Conservation (phyloP, 2,113 vertebrate species). For the Riparia riparia region DNA sequence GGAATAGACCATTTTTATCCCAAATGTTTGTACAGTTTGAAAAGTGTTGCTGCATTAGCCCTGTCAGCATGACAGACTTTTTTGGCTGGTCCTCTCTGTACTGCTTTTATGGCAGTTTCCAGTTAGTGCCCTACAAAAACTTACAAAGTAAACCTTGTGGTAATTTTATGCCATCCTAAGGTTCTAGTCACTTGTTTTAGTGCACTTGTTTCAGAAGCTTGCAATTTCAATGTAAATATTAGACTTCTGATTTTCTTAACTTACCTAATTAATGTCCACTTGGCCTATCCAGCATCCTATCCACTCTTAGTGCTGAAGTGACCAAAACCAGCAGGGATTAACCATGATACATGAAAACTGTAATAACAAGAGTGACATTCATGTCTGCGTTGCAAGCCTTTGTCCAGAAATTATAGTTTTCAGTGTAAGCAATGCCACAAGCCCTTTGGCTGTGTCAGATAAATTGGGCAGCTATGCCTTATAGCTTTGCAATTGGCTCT, state of each 20-base stretch:
- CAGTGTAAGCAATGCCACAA: neutral
- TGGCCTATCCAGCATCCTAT: neutral
- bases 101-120: neutral
- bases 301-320: neutral
- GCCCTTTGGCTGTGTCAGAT: neutral
- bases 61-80: conserved; percentile 4
- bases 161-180: neutral
- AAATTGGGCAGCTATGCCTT: neutral
- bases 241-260: neutral
- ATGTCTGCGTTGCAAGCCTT: neutral
- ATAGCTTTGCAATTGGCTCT: neutral
- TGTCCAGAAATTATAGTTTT: neutral
- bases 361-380: neutral
- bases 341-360: neutral
- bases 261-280: neutral
- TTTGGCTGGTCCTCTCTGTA: neutral
- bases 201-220: neutral
- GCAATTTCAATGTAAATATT: neutral
- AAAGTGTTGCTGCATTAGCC: conserved; percentile 12
- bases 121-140: neutral
- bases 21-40: conserved; percentile 9
- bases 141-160: neutral
- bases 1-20: conserved; percentile 8
- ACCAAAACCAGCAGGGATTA: neutral
- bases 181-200: neutral